These are phyloP conservation scores for Lysandra bellargus DNA, from an alignment of 2,888 invertebrate genomes.

Conservation along the genomic window DNA sequence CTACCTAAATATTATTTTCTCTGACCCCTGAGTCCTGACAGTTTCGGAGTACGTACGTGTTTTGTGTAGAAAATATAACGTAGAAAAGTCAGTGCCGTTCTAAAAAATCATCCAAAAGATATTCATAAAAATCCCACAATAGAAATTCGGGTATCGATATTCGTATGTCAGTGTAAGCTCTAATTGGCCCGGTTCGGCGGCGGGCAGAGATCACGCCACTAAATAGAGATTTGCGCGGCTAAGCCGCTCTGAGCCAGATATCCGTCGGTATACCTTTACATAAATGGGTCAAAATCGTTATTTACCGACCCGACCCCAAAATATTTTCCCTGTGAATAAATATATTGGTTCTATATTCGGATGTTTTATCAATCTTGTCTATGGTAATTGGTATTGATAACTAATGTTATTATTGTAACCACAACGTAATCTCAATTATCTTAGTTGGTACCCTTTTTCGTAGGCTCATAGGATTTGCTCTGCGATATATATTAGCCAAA, in stretches of 20 bases:
- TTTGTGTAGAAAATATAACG: too few relatives aligned
- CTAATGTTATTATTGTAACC: too few relatives aligned
- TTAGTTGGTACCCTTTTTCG: too few relatives aligned
- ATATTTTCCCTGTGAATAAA: constrained; percentile 35
- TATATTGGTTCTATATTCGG: not conserved
- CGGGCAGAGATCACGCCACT: constrained; percentile 66
- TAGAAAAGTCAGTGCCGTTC: not conserved
- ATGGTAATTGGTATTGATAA: not conserved
- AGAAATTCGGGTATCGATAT: constrained; percentile 31
- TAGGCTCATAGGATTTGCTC: too few relatives aligned
- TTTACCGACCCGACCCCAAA: constrained; percentile 35
- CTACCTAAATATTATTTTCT: too few relatives aligned
- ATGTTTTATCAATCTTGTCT: constrained; percentile 1
- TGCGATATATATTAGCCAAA: too few relatives aligned
- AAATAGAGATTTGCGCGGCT: constrained; percentile 73
- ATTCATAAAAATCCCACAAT: constrained; percentile 11
- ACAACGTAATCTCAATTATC: too few relatives aligned
- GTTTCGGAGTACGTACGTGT: too few relatives aligned
- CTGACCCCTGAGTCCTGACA: too few relatives aligned
- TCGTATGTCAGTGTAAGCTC: constrained; percentile 54
- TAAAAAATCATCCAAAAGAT: not conserved
- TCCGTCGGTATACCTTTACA: constrained; percentile 64
- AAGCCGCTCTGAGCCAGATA: constrained; percentile 69
- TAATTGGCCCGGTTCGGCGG: constrained; percentile 73
- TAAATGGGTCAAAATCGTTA: constrained; percentile 57